A percentile compares a stretch with the other conserved stretches of the same genome.
Evolutionary conservation across 2,797 vertebrate genomes (phyloP).

Genomic region (Anisognathus igniventris): DNA sequence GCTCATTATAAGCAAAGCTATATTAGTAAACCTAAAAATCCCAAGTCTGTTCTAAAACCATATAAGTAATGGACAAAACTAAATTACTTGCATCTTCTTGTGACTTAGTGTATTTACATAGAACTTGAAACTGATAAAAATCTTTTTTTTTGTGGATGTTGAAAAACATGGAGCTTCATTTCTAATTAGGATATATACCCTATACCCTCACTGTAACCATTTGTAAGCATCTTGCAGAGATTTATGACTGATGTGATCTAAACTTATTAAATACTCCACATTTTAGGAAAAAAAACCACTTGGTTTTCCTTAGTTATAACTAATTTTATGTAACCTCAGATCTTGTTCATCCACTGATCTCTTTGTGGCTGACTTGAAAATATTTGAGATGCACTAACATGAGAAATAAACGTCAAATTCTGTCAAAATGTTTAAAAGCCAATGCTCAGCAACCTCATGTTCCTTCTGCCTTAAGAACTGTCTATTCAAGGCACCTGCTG

Average conservation of each 20-base stretch:
- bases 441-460: not conserved
- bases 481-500: not conserved
- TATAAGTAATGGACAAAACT: not conserved
- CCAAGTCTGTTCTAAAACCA: not conserved
- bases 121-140: not conserved
- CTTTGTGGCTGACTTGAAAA: not conserved
- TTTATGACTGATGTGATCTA: not conserved
- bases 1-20: not conserved
- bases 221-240: not conserved
- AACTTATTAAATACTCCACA: not conserved
- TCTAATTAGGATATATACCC: not conserved
- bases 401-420: not conserved
- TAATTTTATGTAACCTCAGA: not conserved
- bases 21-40: not conserved
- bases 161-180: not conserved
- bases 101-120: not conserved
- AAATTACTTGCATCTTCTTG: not conserved
- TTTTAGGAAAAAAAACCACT: not conserved
- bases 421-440: slow-evolving; percentile 1
- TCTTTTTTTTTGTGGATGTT: not conserved
- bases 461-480: not conserved
- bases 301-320: not conserved
- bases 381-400: not conserved
- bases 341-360: not conserved
- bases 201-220: not conserved